Conservation (phyloP, 2,797 vertebrate species). For the Pygocentrus nattereri region DNA sequence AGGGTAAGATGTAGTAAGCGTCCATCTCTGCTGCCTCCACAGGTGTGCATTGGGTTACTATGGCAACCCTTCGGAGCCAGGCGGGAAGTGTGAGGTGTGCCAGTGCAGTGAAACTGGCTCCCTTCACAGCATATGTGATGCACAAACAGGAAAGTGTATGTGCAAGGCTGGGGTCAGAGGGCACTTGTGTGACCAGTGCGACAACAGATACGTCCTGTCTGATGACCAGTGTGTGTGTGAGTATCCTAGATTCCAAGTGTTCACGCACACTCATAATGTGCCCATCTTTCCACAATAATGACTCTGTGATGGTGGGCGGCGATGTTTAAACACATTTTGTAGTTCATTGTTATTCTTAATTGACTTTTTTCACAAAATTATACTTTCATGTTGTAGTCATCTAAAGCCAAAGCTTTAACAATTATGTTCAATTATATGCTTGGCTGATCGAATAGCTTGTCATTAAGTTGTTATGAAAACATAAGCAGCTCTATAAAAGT, state of each 20-base stretch:
- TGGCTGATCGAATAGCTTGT: neutral
- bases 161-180: slow-evolving; percentile 87
- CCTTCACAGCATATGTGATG: slow-evolving; percentile 76
- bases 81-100: slow-evolving; percentile 81
- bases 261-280: neutral
- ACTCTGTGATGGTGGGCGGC: neutral
- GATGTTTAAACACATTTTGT: neutral
- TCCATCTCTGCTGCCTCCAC: neutral
- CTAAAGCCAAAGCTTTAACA: neutral
- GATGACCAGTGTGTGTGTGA: slow-evolving; percentile 85
- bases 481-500: neutral
- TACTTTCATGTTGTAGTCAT: slow-evolving; percentile 1
- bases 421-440: slow-evolving; percentile 11
- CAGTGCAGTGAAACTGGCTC: slow-evolving; percentile 84
- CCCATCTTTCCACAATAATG: neutral
- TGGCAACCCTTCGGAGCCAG: slow-evolving; percentile 80
- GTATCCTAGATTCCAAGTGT: slow-evolving; percentile 64
- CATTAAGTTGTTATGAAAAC: slow-evolving; percentile 8
- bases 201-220: slow-evolving; percentile 80
- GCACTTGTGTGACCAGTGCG: slow-evolving; percentile 85
- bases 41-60: slow-evolving; percentile 90
- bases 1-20: neutral
- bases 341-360: neutral
- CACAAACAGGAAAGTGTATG: slow-evolving; percentile 81
- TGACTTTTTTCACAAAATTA: neutral